Percentiles rank a stretch among this genome's conserved stretches.
Evolutionary conservation across 2,113 vertebrate species (phyloP).

Genomic region (Proterorhinus semilunaris): DNA sequence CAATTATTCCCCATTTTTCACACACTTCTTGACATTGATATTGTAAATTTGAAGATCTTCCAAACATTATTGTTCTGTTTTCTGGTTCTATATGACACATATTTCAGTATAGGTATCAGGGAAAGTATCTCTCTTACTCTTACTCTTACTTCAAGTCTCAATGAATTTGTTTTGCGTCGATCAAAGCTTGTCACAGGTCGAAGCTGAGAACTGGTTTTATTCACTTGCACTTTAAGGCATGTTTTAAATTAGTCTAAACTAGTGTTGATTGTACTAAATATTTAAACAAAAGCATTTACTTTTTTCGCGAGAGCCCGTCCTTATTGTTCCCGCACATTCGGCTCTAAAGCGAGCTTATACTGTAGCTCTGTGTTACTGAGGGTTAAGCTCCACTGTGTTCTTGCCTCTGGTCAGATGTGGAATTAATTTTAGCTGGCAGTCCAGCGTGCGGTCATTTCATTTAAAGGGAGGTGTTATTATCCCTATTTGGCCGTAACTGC

Average conservation of each 20-base stretch:
- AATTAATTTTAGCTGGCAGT: conserved; percentile 81
- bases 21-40: no score
- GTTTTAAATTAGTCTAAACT: neutral
- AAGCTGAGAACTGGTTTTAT: no score
- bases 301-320: conserved; percentile 31
- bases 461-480: conserved; percentile 82
- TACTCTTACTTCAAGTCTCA: no score
- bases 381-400: conserved; percentile 67
- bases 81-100: no score
- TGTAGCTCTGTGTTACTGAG: conserved; percentile 46
- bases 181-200: no score
- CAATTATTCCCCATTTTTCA: no score
- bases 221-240: neutral
- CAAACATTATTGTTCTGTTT: no score
- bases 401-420: conserved; percentile 77
- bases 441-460: conserved; percentile 82
- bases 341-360: conserved; percentile 27
- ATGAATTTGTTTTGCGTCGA: no score
- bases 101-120: no score
- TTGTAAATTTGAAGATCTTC: no score
- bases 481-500: conserved; percentile 79
- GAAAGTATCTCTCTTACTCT: no score
- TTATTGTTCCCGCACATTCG: conserved; percentile 25
- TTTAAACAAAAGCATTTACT: neutral
- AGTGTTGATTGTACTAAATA: neutral